Evolutionary conservation across 2,113 vertebrate genomes (phyloP).

Genomic region (Nothoprocta pentlandii): DNA sequence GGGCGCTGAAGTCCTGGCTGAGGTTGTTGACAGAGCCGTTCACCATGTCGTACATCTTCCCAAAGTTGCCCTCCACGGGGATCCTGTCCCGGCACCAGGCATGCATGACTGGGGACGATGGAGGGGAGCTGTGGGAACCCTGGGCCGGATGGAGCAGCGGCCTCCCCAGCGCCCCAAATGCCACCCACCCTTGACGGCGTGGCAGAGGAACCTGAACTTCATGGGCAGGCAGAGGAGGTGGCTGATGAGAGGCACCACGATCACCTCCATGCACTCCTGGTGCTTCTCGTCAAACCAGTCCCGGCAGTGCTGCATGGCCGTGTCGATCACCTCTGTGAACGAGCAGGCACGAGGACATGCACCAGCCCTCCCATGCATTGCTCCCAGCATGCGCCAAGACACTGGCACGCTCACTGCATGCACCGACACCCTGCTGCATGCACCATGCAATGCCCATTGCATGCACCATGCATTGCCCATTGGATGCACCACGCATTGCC

Average conservation of each 20-base stretch:
- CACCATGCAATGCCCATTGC: too few relatives aligned
- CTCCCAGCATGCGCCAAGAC: too few relatives aligned
- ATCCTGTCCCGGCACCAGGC: slow-evolving; percentile 83
- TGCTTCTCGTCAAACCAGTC: slow-evolving; percentile 81
- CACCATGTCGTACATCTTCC: slow-evolving; percentile 84
- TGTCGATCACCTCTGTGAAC: slow-evolving; percentile 78
- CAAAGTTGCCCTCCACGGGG: slow-evolving; percentile 92
- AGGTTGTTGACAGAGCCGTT: slow-evolving; percentile 79
- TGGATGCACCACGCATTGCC: too few relatives aligned
- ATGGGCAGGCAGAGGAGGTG: slow-evolving; percentile 91
- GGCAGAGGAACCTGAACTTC: slow-evolving; percentile 87
- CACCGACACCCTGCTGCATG: too few relatives aligned
- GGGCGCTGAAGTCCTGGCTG: slow-evolving; percentile 78
- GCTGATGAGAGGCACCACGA: slow-evolving; percentile 80
- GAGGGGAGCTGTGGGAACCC: too few relatives aligned
- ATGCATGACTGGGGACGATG: slow-evolving; percentile 76
- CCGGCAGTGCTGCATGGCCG: slow-evolving; percentile 77
- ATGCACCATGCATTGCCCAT: background rate
- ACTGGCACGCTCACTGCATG: too few relatives aligned
- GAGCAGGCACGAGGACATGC: background rate
- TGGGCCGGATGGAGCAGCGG: background rate
- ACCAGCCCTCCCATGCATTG: background rate
- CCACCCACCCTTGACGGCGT: slow-evolving; percentile 76
- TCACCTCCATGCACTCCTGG: background rate
- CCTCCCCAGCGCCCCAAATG: rapidly evolving